phyloP scores from a whole-genome alignment of 2,888 invertebrate genomes.

The Portevinia maculata region DNA sequence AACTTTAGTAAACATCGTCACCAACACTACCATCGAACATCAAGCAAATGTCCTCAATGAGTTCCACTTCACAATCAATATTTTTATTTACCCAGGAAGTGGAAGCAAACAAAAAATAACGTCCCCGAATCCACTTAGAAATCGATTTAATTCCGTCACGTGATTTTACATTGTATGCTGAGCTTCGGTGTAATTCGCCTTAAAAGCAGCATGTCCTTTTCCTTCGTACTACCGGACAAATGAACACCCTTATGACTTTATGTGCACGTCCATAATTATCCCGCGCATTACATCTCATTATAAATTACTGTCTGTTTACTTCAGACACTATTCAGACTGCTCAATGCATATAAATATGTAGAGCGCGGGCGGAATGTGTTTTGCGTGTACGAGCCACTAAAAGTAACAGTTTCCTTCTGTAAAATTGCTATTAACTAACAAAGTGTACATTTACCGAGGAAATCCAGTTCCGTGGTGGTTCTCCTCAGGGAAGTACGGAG shows the following conservation, averaged over 20 bases:
- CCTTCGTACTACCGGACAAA: background rate
- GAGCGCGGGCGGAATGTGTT: conserved; percentile 48
- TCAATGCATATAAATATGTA: conserved; percentile 65
- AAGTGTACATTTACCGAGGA: conserved; percentile 47
- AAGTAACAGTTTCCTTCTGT: conserved; percentile 28
- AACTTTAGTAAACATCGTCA: conserved; percentile 61
- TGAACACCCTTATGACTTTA: conserved; percentile 29
- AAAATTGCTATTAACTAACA: conserved; percentile 58
- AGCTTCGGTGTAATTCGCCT: conserved; percentile 47
- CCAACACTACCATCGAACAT: conserved; percentile 40
- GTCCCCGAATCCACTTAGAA: conserved; percentile 37
- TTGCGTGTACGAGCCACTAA: conserved; percentile 41
- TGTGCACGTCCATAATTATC: conserved; percentile 35
- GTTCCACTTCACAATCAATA: conserved; percentile 66
- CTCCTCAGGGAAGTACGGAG: background rate
- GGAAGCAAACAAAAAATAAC: conserved; percentile 14
- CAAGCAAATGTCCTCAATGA: conserved; percentile 27
- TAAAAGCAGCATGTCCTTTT: conserved; percentile 17
- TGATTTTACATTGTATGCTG: conserved; percentile 24
- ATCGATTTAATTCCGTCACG: conserved; percentile 63
- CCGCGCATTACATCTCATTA: conserved; percentile 57
- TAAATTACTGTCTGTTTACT: conserved; percentile 66
- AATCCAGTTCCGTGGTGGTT: conserved; percentile 48
- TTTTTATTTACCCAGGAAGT: conserved; percentile 53
- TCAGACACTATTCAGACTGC: conserved; percentile 39